Conservation (phyloP, 2,888 invertebrate genomes). For the Diarsia brunnea region DNA sequence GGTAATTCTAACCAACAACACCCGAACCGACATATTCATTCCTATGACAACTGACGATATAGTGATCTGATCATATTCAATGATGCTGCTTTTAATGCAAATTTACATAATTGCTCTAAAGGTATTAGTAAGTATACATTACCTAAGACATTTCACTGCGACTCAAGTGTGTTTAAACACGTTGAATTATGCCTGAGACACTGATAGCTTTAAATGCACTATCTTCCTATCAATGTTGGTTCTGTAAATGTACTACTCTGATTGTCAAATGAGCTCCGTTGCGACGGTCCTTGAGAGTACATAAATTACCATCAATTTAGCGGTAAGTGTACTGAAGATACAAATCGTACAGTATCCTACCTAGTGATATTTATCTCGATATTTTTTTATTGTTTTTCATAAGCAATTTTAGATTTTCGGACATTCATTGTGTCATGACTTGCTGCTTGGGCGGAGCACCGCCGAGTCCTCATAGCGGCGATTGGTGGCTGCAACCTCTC, state of each 20-base stretch:
- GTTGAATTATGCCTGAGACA: conserved; percentile 36
- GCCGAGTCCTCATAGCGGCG: too few relatives aligned
- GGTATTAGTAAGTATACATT: conserved; percentile 22
- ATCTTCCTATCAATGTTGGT: conserved; percentile 22
- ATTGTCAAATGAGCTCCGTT: conserved; percentile 17
- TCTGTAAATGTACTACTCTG: conserved; percentile 34
- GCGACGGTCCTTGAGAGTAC: background rate
- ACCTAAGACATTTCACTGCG: background rate
- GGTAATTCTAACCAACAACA: background rate
- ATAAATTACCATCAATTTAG: conserved; percentile 23
- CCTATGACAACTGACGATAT: background rate
- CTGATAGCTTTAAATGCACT: conserved; percentile 42
- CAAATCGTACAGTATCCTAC: background rate
- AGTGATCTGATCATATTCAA: background rate
- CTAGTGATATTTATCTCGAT: background rate
- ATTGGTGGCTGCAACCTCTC: too few relatives aligned
- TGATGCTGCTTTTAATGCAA: conserved; percentile 10
- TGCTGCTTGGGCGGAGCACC: too few relatives aligned
- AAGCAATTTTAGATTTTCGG: background rate
- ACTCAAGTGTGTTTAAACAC: conserved; percentile 12
- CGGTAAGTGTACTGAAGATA: background rate
- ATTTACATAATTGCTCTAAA: conserved; percentile 33
- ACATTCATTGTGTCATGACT: too few relatives aligned
- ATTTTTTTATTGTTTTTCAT: background rate
- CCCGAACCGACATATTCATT: background rate